Percentiles rank a stretch among this genome's conserved stretches.
phyloP scores from a whole-genome alignment of 1,140 invertebrate genomes.

The Nasonia giraulti region DNA sequence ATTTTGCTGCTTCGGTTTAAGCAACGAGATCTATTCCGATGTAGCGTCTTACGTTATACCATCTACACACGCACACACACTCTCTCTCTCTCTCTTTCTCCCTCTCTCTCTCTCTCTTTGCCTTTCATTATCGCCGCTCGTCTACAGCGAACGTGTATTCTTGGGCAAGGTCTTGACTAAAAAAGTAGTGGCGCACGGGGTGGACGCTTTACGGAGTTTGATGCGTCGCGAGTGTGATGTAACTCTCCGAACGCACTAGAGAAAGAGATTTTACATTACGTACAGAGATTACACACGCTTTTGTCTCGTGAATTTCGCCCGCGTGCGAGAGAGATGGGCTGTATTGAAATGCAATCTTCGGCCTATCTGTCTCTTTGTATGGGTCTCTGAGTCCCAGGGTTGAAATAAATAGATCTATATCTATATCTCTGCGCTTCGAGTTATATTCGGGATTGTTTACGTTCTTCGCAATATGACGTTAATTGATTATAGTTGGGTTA shows the following conservation, averaged over 20 bases:
- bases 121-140: slow-evolving; percentile 22
- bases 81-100: too few species aligned
- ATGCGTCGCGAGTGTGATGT: not conserved
- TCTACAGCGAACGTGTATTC: not conserved
- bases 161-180: slow-evolving; percentile 36
- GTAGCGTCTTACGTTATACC: too few species aligned
- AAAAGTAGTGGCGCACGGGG: slow-evolving; percentile 21
- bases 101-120: too few species aligned
- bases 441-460: too few species aligned
- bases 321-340: too few species aligned
- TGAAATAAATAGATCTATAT: too few species aligned
- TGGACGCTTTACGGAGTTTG: not conserved
- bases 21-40: not conserved
- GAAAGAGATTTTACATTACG: not conserved
- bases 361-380: too few species aligned
- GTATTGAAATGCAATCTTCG: not conserved
- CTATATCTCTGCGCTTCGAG: too few species aligned
- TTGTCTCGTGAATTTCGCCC: not conserved
- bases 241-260: not conserved
- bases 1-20: not conserved
- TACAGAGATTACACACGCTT: not conserved
- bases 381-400: too few species aligned
- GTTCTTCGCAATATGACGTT: too few species aligned
- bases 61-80: not conserved
- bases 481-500: too few species aligned